Evolutionary conservation across 2,113 vertebrate species (phyloP), one percentile per base, ranked within the genome.

Genomic region (Amazona vittata): DNA sequence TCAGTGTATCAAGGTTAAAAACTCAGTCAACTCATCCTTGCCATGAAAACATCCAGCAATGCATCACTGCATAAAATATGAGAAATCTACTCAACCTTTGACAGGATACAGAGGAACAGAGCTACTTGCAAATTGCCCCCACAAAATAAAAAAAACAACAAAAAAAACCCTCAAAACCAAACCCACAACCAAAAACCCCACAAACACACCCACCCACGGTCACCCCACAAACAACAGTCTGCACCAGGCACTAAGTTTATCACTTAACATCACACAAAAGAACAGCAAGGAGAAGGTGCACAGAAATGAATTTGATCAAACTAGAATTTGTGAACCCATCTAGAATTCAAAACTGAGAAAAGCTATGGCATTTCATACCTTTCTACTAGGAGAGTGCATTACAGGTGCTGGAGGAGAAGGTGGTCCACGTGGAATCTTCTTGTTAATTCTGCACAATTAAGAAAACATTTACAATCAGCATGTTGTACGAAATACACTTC

Each of bases 341-440:
- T 49, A 83, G 60, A 81, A 83, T 31, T 65, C 28, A 82, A 71
- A 87, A 77, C 35, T 39, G 33, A 82, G 22, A 84, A 88, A 12
- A 77, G 20, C 15, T 68, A 31, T 1, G 13, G 52, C 25, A 86
- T 37, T 88, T 63, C 62, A 12, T 98, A 99, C 99, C 99, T 99
- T 99, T 98, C 99, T 99, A 95, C 99, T 99, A 41, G 99, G 99
- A 88, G 99, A 99, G 86, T 99, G 99, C 99, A 99, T 99, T 76
- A 99, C 99, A n/a, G 99, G 99, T 19, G 99, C 99, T 28, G 99
- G 99, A 47, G 99, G 99, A 81, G 99, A 99, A 7, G 99, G 99
- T 11, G 99, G 99, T 28, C 99, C 99, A 18, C 99, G 98, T 1
- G 99, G 99, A 97, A 99, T 99, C 98, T 99, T 99, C 97, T 99